phyloP scores from a whole-genome alignment of 1,140 invertebrate species.

The Hycleus cichorii region DNA sequence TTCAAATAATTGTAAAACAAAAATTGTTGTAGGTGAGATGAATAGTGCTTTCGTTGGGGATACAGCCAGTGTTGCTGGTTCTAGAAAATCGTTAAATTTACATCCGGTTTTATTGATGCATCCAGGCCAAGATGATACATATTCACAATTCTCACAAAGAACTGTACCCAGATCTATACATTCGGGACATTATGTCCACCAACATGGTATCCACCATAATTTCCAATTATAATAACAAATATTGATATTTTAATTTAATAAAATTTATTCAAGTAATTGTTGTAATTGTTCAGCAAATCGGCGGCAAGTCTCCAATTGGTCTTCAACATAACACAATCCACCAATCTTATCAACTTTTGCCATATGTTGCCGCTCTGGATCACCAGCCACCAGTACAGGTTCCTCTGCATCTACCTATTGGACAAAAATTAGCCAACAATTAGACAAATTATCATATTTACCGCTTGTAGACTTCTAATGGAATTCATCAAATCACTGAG shows the following conservation, averaged over 20 bases:
- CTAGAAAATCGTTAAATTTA: constrained; percentile 74
- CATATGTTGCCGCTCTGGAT: constrained; percentile 3
- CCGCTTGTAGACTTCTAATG: constrained; percentile 18
- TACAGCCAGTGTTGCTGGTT: constrained; percentile 71
- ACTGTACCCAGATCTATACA: constrained; percentile 44
- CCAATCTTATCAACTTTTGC: background rate
- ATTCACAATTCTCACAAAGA: constrained; percentile 68
- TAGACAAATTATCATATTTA: constrained; percentile 2
- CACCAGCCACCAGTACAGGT: constrained; percentile 10
- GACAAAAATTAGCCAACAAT: background rate
- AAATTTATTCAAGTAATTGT: constrained; percentile 2
- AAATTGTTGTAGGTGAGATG: constrained; percentile 64
- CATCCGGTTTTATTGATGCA: constrained; percentile 78
- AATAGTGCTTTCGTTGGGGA: constrained; percentile 78
- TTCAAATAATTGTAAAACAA: background rate
- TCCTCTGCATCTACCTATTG: background rate
- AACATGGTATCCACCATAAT: constrained; percentile 34
- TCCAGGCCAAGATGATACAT: constrained; percentile 57
- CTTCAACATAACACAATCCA: background rate
- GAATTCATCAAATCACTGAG: constrained; percentile 41
- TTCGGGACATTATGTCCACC: constrained; percentile 39
- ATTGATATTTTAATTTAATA: background rate
- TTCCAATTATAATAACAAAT: constrained; percentile 27
- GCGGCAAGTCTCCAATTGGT: background rate
- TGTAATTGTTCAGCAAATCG: background rate